Evolutionary conservation across 2,888 invertebrate genomes (phyloP), one percentile per base, ranked within the genome.

Genomic region (Leptura quadrifasciata): DNA sequence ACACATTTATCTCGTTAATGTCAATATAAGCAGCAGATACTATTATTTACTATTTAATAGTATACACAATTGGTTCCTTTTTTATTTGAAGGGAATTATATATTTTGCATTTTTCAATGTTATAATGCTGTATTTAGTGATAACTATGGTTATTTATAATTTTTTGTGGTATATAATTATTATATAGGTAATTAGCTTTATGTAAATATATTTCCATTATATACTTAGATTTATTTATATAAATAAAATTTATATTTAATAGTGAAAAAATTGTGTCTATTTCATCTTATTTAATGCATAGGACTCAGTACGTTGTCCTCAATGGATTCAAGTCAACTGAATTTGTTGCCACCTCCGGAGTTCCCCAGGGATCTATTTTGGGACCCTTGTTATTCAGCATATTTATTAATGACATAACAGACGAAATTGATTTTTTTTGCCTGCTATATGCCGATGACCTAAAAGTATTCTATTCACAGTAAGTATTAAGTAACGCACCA

Each of bases 121-220:
- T 47, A n/a, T 47, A 47, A 47, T 47, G 12, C n/a, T n/a, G 47
- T 47, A 47, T n/a, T 47, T 47, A 47, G n/a, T 47, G 15, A 47
- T n/a, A 39, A 3, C n/a, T n/a, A 47, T n/a, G 47, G n/a, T 15
- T 47, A 47, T 47, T 47, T 47, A 47, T 47, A 47, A 1, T 8
- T 31, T 31, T 31, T 31, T 31, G 5, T 31, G 27, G 27, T 31
- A 31, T 31, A 6, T 31, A 31, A 31, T 31, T 47, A n/a, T 47
- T 39, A 2, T 47, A 12, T 5, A 47, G 47, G n/a, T 47, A 4
- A 47, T 47, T 47, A 47, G n/a, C n/a, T 47, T 47, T 47, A 47
- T 47, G 47, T 47, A 47, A 47, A 47, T 47, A 47, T 47, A 47
- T 47, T 47, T 47, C 47, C 47, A 47, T 47, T 47, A 47, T 47